phyloP scores from a whole-genome alignment of 1,140 invertebrate genomes.

The Rhopalosiphum padi region DNA sequence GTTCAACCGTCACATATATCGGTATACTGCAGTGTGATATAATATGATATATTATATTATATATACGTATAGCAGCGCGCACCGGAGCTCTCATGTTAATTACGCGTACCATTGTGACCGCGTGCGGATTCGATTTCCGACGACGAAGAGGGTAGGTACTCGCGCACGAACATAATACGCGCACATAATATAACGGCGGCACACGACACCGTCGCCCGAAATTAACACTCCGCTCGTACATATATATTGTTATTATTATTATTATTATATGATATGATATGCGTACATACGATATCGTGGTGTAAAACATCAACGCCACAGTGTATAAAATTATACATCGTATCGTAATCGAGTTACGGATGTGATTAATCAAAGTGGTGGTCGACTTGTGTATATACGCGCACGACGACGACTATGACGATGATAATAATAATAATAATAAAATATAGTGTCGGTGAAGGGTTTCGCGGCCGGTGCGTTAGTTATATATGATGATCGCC shows the following conservation, averaged over 20 bases:
- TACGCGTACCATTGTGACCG: conserved; percentile 27
- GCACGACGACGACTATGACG: not conserved
- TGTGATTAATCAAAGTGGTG: conserved; percentile 41
- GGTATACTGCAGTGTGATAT: too few species aligned
- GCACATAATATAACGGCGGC: not conserved
- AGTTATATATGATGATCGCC: not conserved
- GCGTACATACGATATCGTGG: not conserved
- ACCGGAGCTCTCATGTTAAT: conserved; percentile 24
- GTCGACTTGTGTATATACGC: not conserved
- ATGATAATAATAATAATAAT: not conserved
- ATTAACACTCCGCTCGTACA: not conserved
- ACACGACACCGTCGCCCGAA: not conserved
- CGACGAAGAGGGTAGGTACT: not conserved
- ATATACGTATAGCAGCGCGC: not conserved
- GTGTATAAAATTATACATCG: not conserved
- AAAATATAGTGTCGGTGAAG: not conserved
- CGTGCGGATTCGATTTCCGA: conserved; percentile 49
- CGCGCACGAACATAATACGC: too few species aligned
- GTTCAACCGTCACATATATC: too few species aligned
- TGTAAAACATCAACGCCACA: not conserved
- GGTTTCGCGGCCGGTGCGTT: not conserved
- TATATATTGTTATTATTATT: not conserved
- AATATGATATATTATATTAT: too few species aligned
- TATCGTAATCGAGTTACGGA: conserved; percentile 5
- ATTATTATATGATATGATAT: not conserved